Evolutionary conservation across 92 coral and sea anemone genomes (phyloP), one percentile per base, ranked within the genome.

Genomic region (Phenganax subtilis): DNA sequence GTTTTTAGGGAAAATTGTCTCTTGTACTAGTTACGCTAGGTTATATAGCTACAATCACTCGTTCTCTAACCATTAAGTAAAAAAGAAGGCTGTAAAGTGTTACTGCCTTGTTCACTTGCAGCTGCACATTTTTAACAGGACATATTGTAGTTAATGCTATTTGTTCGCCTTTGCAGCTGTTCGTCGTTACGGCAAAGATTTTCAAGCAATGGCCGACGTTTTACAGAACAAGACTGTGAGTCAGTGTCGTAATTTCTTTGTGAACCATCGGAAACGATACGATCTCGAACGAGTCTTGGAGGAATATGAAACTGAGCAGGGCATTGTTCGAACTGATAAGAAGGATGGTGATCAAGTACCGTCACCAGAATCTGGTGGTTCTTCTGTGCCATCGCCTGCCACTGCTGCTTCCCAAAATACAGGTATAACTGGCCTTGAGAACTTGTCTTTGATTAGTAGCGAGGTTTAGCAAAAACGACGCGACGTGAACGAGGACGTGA

Each of bases 141-240:
- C 1, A 25, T 7, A 25, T 25, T 1, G 27, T 14, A 14, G 27
- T 4, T 59, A 59, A 59, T 59, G 20, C 20, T 81, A 67, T 85
- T 64, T 64, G 28, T 82, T 51, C 68, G 55, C 80, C 14, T 72
- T 58, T 74, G 7, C 90, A 94, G 98, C 98, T 86, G 98, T 94
- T 12, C 91, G 98, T 67, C 91, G 91, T 80, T 94, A 94, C 67
- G 98, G 98, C 54, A 94, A 94, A 77, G 98, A 94, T 81, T 94
- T 94, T 82, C 98, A 94, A 87, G 98, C 98, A 82, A 94, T 94
- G 98, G 98, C 97, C 6, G 98, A 94, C 59, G 98, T 94, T 44
- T 66, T 94, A 8, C 97, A 97, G 10, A 94, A 94, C 91, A 94
- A 94, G 89, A 94, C 96, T 10, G 89, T 94, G 31, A 87, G 98